phyloP scores from a whole-genome alignment of 2,113 vertebrate species.

The Antechinus stuartii region DNA sequence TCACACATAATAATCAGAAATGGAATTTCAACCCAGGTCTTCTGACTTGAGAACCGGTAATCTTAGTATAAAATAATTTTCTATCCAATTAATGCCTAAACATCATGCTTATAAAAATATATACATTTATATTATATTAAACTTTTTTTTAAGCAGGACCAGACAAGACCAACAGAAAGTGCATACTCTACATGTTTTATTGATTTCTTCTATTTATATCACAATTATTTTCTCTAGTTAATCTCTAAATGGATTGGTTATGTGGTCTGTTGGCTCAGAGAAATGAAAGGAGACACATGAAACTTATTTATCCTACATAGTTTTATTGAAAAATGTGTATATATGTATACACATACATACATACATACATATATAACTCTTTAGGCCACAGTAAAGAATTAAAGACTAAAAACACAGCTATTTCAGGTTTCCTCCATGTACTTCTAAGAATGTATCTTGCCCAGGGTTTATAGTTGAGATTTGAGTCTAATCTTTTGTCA shows the following conservation, averaged over 20 bases:
- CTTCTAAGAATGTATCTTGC: neutral
- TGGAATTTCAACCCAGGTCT: neutral
- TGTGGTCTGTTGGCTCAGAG: neutral
- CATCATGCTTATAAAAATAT: neutral
- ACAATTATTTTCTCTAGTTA: neutral
- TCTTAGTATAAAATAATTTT: neutral
- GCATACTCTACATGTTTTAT: neutral
- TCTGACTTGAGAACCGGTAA: neutral
- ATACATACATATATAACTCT: too few species aligned
- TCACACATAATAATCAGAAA: neutral
- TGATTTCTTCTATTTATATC: neutral
- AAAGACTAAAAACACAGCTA: neutral
- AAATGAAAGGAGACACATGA: neutral
- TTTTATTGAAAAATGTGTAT: neutral
- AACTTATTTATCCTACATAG: neutral
- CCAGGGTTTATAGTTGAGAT: neutral
- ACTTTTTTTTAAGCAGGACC: neutral
- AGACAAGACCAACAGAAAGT: too few species aligned
- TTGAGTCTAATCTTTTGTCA: neutral
- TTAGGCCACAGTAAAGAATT: too few species aligned
- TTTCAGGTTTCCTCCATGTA: neutral
- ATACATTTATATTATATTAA: neutral
- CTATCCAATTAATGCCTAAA: neutral
- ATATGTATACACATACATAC: too few species aligned
- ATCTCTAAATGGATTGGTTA: neutral